Evolutionary conservation across 1,140 invertebrate species (phyloP), one percentile per base, ranked within the genome.

Genomic region (Drosophila teissieri): DNA sequence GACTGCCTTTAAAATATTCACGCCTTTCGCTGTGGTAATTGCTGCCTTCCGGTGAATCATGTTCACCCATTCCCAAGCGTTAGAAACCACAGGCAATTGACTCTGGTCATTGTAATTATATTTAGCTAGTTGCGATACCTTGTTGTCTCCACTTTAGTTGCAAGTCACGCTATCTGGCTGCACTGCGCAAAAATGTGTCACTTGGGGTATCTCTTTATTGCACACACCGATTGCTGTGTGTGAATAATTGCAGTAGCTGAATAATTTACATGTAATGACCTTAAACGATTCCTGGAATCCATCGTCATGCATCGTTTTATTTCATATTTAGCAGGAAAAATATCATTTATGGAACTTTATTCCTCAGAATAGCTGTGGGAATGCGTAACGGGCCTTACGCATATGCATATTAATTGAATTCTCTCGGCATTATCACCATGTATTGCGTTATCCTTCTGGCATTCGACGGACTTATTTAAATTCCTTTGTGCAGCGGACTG

Each of bases 11-110:
- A 65, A 72, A 74, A 74, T 78, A 74, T 64, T 82, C 75, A 67
- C 76, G 22, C 65, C 65, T 40, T 49, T 61, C 58, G 46, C 37
- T 36, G 55, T 70, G 63, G 55, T 65, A 80, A 83, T 76, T 68
- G 64, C 22, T 31, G 49, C 34, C 40, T 80, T 83, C 76, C 80
- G 80, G 52, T 78, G 60, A 69, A 60, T 83, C 76, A 83, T 40
- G 55, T 40, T 31, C 4, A 37, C 44, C 34, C 42, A 44, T 55
- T 69, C 24, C 40, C 49, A 67, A 24, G 42, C 42, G 55, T 53
- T 11, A 34, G 40, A 51, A 53, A 46, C 49, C 56, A 49, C 17
- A 61, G 42, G 34, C 80, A 83, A 79, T 80, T 83, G 80, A 72
- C 80, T 62, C 40, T 19, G 53, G 49, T 73, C 49, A 48, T 27